Evolutionary conservation across 1,140 invertebrate genomes (phyloP), one percentile per base, ranked within the genome.

Genomic region (Anastrepha obliqua): DNA sequence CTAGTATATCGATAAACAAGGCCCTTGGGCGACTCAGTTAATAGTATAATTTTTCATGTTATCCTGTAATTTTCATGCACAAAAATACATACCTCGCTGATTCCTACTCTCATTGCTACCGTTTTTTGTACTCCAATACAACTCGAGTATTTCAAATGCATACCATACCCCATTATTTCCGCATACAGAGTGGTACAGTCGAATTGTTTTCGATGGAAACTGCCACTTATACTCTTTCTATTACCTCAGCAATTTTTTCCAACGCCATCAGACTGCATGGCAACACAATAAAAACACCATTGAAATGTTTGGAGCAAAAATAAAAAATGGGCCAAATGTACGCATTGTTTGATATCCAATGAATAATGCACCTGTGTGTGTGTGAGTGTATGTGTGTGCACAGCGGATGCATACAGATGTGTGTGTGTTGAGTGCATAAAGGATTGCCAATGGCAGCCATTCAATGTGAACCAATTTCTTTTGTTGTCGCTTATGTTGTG

Each of bases 311-410:
- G 44, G 67, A 74, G 67, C 6, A 42, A 47, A 44, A 44, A 44
- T 44, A 74, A 29, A 74, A 74, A 74, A 74, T 74, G 67, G 39
- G 67, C 67, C 42, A 74, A 74, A 74, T 74, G 42, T 42, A 74
- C 42, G 67, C 67, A 74, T 74, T 74, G 67, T 74, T 74, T 74
- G 67, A 44, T 47, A 74, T 3, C 13, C 67, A 74, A 44, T 74
- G 67, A 74, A 74, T 74, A 39, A 42, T n/a, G 67, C 44, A 42
- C 39, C 6, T 42, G 8, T 42, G 13, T 39, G 64, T 70, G 39
- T 15, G 13, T 70, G 13, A 42, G 13, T 65, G 7, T 70, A 39
- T 42, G 67, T 47, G 67, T 74, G 15, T 7, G 6, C 15, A 13
- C 20, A 65, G 60, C 8, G 4, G 4, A 20, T 65, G 64, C 2